Conservation (phyloP, 2,888 invertebrate species). For the Tyria jacobaeae region DNA sequence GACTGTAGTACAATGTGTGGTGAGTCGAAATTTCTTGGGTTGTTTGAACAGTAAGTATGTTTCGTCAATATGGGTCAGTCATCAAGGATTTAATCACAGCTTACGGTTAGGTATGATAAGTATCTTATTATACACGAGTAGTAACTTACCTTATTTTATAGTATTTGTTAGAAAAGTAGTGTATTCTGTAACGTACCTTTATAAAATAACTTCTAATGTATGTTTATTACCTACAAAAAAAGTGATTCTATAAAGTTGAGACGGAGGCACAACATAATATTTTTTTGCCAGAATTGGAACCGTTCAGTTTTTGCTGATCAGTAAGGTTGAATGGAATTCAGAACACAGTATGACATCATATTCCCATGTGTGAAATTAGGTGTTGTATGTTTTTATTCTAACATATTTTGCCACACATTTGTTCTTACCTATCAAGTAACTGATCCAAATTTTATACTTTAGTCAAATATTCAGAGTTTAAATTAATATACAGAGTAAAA, state of each 20-base stretch:
- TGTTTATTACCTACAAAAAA: background rate
- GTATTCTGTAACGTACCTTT: background rate
- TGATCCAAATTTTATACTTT: too few species aligned
- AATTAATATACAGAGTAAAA: too few species aligned
- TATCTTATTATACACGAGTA: conserved; percentile 18
- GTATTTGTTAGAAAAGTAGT: background rate
- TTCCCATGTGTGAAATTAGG: too few species aligned
- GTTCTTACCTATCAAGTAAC: too few species aligned
- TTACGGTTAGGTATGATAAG: conserved; percentile 11
- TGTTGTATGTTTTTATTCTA: too few species aligned
- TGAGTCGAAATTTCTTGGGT: background rate
- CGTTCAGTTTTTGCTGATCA: too few species aligned
- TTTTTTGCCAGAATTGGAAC: too few species aligned
- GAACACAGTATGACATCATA: too few species aligned
- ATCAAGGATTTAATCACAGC: conserved; percentile 10
- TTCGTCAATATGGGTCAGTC: conserved; percentile 5
- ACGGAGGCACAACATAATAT: too few species aligned
- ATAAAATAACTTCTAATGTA: background rate
- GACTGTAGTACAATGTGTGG: background rate
- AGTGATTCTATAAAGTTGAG: background rate
- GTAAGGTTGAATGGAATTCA: too few species aligned
- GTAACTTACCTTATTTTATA: conserved; percentile 11
- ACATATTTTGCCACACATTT: too few species aligned
- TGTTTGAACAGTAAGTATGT: background rate
- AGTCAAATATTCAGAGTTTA: too few species aligned